Base-by-base conservation (phyloP, 1,140 invertebrate genomes). In the Hycleus phaleratus region DNA sequence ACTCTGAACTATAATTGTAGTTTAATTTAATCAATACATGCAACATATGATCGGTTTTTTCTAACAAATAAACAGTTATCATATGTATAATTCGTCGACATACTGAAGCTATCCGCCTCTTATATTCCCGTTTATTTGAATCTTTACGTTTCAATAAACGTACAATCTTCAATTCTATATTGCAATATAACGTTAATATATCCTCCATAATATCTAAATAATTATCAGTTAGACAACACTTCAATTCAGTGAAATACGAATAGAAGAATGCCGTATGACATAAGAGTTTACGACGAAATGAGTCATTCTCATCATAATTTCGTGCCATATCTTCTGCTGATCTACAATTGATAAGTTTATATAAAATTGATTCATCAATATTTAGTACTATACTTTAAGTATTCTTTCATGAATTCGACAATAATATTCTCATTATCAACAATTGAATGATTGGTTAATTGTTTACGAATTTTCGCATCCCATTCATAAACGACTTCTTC, bases 201-300 rank as follows among this genome's bases (percentile, higher is more conserved):
- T 61, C 59, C 38, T 61, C 59, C 59, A 61, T 61, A 26, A 57
- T 52, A 38, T 43, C 50, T 52, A 61, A 53, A 56, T 61, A 61
- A 38, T 61, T 57, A 46, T 61, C 59, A 4, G 46, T 10, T 38
- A 46, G 42, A 26, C 45, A 48, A 26, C 59, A 60, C 38, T 56
- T 25, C 42, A 60, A 32, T 50, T 60, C 59, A 46, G 32, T 32
- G 12, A 51, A 60, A 25, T 50, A 56, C 9, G 43, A 44, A 26
- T 60, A 49, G 10, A 60, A 44, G n/a, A 56, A 56, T 26, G 38
- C 26, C 4, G 56, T 46, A 38, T 60, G 59, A 26, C 49, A 49
- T 10, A 38, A 51, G 25, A 50, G 4, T 43, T 46, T 42, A 6
- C 38, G 26, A 32, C 50, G 56, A 2, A 60, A 43, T 3, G 45